Base-by-base conservation (phyloP, 2,888 invertebrate genomes). In the Euzophera pinguis region DNA sequence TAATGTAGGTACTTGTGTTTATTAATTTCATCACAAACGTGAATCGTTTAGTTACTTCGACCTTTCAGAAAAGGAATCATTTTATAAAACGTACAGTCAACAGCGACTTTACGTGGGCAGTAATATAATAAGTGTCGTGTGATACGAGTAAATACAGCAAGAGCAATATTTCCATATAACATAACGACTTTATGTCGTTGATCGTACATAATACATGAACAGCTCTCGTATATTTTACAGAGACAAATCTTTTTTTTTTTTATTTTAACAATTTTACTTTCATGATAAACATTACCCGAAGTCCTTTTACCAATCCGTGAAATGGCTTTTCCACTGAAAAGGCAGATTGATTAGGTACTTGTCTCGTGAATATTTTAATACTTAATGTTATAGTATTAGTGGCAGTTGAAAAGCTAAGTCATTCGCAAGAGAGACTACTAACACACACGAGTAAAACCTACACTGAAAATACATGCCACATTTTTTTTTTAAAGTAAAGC, bases 361-460 rank as follows among this genome's bases (percentile, higher is more conserved):
- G 32, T 32, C 10, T 1, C 32, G 32, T 8, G 22, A 3, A 32
- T 8, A 10, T 32, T 32, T 9, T 32, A 32, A 32, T 32, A 32
- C 32, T 32, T 32, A 32, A 32, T 32, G 2, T 53, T 49, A 56
- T 54, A 53, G 51, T 49, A 50, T 49, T 45, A 42, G 32, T 57
- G 56, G 57, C 54, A 52, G 58, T 32, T 45, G 53, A 58, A 58
- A 53, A 49, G 29, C 41, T 52, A 52, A 45, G 22, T 22, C 22
- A 22, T 22, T 22, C 22, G 5, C 3, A 22, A 3, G 22, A 3
- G 22, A 22, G 32, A 10, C 32, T 7, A 32, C 32, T 32, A 32
- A 32, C 32, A 32, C 7, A 32, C 10, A 9, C 7, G 29, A 32
- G 7, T 32, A 10, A 32, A n/a, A n/a, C n/a, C n/a, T 32, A 32